These are phyloP conservation scores for Laupala kohalensis DNA, from an alignment of 1,140 invertebrate species.

Conservation along the genomic window DNA sequence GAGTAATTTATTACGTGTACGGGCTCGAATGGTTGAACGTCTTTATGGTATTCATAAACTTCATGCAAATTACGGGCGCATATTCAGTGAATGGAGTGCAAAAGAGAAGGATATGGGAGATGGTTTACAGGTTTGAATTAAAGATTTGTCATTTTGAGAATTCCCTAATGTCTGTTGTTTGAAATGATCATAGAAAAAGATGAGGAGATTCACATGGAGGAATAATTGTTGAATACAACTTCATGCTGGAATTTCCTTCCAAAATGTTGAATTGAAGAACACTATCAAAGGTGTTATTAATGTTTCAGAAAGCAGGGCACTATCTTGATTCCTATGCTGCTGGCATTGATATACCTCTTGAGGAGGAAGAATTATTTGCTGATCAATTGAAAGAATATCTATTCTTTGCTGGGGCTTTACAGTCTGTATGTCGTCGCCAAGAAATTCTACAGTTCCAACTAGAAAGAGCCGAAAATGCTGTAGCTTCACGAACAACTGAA, in stretches of 20 bases:
- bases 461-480: conserved; percentile 51
- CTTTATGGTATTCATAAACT: conserved; percentile 68
- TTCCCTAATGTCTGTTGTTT: too few relatives aligned
- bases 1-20: conserved; percentile 34
- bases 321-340: conserved; percentile 66
- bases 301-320: conserved; percentile 43
- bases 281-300: not conserved
- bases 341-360: conserved; percentile 57
- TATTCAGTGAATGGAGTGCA: conserved; percentile 77
- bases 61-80: conserved; percentile 65
- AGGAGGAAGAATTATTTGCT: conserved; percentile 69
- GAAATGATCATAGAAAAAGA: too few relatives aligned
- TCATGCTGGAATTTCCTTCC: too few relatives aligned
- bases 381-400: conserved; percentile 78
- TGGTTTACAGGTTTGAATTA: conserved; percentile 46
- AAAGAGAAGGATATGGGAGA: conserved; percentile 74
- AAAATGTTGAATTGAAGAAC: conserved; percentile 1
- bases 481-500: conserved; percentile 38
- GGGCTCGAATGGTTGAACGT: conserved; percentile 57
- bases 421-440: conserved; percentile 58
- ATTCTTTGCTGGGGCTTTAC: conserved; percentile 58
- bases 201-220: not conserved
- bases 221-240: not conserved
- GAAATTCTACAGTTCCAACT: conserved; percentile 57
- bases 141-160: not conserved